Evolutionary conservation across 2,888 invertebrate genomes (phyloP).

Genomic region (Athalia cordata): DNA sequence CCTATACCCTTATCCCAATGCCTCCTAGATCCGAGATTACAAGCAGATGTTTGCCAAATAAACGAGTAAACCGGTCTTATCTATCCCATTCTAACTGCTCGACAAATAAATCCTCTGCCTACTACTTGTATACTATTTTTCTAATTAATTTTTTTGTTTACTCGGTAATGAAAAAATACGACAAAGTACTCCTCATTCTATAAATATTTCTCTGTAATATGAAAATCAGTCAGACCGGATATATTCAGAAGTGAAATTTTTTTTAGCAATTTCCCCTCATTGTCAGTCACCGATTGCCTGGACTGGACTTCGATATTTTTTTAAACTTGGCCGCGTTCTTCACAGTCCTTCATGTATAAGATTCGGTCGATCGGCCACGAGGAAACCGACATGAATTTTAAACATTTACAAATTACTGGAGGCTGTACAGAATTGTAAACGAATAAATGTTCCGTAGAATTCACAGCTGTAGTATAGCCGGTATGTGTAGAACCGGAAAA

Average conservation of each 20-base stretch:
- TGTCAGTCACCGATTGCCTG: constrained; percentile 3
- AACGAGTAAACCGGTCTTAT: constrained; percentile 51
- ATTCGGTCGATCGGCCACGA: no score
- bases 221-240: no score
- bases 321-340: background rate
- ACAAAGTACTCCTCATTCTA: background rate
- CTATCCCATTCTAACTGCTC: constrained; percentile 49
- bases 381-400: background rate
- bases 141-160: background rate
- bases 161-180: background rate
- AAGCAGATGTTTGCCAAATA: constrained; percentile 56
- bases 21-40: constrained; percentile 55
- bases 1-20: constrained; percentile 45
- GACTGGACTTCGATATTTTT: background rate
- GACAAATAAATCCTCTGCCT: constrained; percentile 53
- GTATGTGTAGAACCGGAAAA: background rate
- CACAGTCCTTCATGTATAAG: no score
- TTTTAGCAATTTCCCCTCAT: background rate
- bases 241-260: background rate
- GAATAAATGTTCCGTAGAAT: background rate
- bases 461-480: background rate
- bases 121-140: no score
- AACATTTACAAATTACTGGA: background rate
- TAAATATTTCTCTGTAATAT: background rate
- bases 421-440: background rate